Conservation (phyloP, 2,888 invertebrate genomes). For the Diachrysia chrysitis region DNA sequence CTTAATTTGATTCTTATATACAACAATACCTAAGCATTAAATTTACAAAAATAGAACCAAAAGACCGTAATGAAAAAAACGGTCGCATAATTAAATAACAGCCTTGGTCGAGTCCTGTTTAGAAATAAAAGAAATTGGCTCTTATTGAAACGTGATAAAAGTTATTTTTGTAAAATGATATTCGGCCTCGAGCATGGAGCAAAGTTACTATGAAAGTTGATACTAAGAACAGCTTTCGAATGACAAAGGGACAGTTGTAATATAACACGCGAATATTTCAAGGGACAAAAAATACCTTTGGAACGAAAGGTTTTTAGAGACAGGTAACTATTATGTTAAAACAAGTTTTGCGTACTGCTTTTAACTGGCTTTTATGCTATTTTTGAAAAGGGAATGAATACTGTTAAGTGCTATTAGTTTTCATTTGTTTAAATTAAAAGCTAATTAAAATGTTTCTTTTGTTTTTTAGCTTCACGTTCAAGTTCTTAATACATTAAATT, state of each 20-base stretch:
- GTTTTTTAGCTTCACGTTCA: neutral
- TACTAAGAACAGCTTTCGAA: constrained; percentile 58
- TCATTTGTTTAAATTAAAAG: neutral
- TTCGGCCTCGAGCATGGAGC: constrained; percentile 55
- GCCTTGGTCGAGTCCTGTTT: constrained; percentile 38
- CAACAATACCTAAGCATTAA: constrained; percentile 17
- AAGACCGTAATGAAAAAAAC: constrained; percentile 29
- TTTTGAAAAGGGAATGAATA: neutral
- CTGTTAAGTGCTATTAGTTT: too few relatives aligned
- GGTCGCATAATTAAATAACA: constrained; percentile 37
- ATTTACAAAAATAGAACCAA: constrained; percentile 5
- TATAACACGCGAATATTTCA: constrained; percentile 44
- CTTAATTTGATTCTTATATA: constrained; percentile 39
- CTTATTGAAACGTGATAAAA: constrained; percentile 29
- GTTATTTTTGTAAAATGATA: constrained; percentile 19
- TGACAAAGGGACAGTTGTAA: constrained; percentile 61
- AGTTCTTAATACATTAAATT: neutral
- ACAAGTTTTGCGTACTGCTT: neutral
- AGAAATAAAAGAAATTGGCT: constrained; percentile 19
- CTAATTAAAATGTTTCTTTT: constrained; percentile 1
- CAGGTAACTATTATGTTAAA: neutral
- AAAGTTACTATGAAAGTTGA: constrained; percentile 66
- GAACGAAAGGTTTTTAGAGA: constrained; percentile 24
- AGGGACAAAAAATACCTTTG: constrained; percentile 33
- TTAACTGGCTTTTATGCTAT: neutral